A percentile compares a stretch with the other conserved stretches of the same genome.
phyloP scores from a whole-genome alignment of 2,113 vertebrate species.

The Scatophagus argus region DNA sequence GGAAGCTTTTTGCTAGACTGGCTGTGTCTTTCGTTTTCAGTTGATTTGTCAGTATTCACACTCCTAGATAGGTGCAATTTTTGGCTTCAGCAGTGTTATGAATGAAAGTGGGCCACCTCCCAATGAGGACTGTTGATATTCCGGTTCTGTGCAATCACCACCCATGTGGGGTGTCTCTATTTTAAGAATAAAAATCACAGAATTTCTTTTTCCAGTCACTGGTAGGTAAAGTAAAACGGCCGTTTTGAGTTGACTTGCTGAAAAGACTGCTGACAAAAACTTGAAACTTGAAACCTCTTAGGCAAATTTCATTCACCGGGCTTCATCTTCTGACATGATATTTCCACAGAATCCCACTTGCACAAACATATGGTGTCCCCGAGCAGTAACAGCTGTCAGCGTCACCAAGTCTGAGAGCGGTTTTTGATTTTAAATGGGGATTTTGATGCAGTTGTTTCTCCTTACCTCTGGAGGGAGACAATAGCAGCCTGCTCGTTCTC shows the following conservation, averaged over 20 bases:
- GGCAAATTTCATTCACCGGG: slow-evolving; percentile 1
- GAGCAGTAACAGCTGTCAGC: slow-evolving; percentile 12
- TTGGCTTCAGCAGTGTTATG: slow-evolving; percentile 41
- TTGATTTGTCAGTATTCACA: slow-evolving; percentile 40
- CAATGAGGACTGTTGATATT: slow-evolving; percentile 45
- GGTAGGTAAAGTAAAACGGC: neutral
- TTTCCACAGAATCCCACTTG: slow-evolving; percentile 9
- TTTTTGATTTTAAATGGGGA: slow-evolving; percentile 6
- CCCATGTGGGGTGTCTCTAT: slow-evolving; percentile 43
- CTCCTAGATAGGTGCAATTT: slow-evolving; percentile 43
- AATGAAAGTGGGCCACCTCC: slow-evolving; percentile 68
- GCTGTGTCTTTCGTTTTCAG: slow-evolving; percentile 20
- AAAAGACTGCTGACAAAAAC: neutral
- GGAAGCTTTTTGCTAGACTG: slow-evolving; percentile 5
- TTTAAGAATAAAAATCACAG: slow-evolving; percentile 27
- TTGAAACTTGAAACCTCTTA: slow-evolving; percentile 14
- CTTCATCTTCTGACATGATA: slow-evolving; percentile 34
- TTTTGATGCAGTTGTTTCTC: slow-evolving; percentile 53
- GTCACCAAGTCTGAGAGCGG: neutral
- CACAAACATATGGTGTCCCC: slow-evolving; percentile 33
- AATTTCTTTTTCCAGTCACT: neutral
- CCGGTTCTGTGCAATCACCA: slow-evolving; percentile 35
- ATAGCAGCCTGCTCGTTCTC: slow-evolving; percentile 98
- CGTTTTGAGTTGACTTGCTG: neutral
- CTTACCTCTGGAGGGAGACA: slow-evolving; percentile 98